These are phyloP conservation scores for Coranthus polyacanthus DNA, from an alignment of 2,797 vertebrate species.

Conservation along the genomic window DNA sequence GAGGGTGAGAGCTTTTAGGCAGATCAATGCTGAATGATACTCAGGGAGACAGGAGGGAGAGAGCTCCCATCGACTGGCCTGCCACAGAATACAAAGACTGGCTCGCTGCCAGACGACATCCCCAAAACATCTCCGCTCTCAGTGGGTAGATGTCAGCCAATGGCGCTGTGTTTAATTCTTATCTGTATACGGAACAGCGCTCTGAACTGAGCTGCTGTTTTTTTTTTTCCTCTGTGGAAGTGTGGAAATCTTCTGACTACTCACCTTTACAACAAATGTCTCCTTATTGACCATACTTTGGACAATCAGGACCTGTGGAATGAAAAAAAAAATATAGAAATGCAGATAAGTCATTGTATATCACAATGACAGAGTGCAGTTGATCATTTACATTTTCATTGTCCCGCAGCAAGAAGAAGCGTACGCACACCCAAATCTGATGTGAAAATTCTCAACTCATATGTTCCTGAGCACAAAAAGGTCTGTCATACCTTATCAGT, in stretches of 20 bases:
- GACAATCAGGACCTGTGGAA: constrained; percentile 91
- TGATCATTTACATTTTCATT: constrained; percentile 20
- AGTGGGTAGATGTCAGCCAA: not conserved
- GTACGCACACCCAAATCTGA: not conserved
- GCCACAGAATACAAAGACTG: constrained; percentile 34
- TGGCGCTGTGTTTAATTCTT: constrained; percentile 1
- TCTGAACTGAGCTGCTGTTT: not conserved
- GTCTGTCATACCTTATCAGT: constrained; percentile 91
- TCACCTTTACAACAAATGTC: constrained; percentile 95
- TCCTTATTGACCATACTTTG: constrained; percentile 91
- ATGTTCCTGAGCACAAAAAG: not conserved
- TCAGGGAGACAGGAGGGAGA: constrained; percentile 59
- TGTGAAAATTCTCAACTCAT: not conserved
- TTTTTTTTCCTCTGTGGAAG: no score
- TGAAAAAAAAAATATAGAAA: constrained; percentile 28
- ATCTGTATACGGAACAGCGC: not conserved
- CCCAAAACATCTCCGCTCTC: constrained; percentile 22
- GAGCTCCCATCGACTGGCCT: constrained; percentile 55
- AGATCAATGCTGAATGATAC: constrained; percentile 70
- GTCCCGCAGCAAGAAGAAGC: not conserved
- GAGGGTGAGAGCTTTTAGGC: constrained; percentile 70
- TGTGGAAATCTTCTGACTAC: constrained; percentile 42
- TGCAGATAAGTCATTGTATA: not conserved
- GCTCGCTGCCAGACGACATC: constrained; percentile 34
- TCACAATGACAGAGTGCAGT: not conserved